phyloP scores from a whole-genome alignment of 1,140 invertebrate species.

The Hirudo medicinalis region DNA sequence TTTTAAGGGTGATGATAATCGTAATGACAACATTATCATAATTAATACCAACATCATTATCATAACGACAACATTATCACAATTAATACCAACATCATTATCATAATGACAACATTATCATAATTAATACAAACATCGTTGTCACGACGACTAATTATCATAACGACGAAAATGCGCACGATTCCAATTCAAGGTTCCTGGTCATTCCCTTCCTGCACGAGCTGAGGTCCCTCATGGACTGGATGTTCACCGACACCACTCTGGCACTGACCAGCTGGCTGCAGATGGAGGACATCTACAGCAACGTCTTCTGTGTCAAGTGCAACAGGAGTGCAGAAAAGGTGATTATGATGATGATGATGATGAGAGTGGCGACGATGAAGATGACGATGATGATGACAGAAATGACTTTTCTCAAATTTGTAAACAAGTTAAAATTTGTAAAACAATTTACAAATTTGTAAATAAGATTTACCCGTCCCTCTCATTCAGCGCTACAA shows the following conservation, averaged over 20 bases:
- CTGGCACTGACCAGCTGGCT: constrained; percentile 95
- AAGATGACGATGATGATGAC: too few relatives aligned
- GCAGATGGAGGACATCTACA: constrained; percentile 98
- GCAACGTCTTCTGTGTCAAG: constrained; percentile 85
- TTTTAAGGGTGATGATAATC: neutral
- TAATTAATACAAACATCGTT: neutral
- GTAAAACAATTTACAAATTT: too few relatives aligned
- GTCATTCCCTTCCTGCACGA: constrained; percentile 89
- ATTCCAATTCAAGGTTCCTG: constrained; percentile 47
- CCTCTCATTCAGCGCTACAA: neutral
- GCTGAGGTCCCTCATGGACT: constrained; percentile 89
- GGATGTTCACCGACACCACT: constrained; percentile 96
- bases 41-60: neutral
- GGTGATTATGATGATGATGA: constrained; percentile 39
- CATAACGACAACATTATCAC: neutral
- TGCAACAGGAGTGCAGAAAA: constrained; percentile 72
- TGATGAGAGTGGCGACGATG: too few relatives aligned
- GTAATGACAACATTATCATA: neutral
- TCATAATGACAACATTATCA: neutral
- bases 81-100: neutral
- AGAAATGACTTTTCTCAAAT: too few relatives aligned
- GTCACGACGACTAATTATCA: neutral
- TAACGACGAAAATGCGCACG: neutral
- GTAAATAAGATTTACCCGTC: too few relatives aligned
- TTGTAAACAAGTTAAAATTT: too few relatives aligned